phyloP scores from a whole-genome alignment of 2,797 vertebrate genomes.

The Galago senegalensis region DNA sequence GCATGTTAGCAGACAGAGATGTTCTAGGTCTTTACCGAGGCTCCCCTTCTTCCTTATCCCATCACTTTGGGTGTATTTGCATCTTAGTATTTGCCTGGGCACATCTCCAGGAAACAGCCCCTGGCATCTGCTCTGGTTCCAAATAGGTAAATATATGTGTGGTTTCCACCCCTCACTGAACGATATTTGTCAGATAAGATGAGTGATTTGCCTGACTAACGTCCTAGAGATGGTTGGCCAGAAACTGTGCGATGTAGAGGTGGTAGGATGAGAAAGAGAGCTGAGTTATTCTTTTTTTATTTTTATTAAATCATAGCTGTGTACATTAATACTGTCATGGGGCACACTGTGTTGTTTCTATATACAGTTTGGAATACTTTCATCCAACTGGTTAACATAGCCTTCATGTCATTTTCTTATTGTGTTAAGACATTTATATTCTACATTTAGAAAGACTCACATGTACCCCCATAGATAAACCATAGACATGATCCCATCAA shows the following conservation, averaged over 20 bases:
- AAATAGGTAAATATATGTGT: background rate
- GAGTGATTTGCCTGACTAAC: background rate
- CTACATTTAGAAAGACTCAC: too few relatives aligned
- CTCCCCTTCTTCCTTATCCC: background rate
- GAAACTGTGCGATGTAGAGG: background rate
- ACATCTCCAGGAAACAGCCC: background rate
- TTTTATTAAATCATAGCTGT: too few relatives aligned
- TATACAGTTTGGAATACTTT: too few relatives aligned
- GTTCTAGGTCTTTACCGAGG: background rate
- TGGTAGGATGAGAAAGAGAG: background rate
- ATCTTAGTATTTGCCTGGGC: background rate
- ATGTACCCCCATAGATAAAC: too few relatives aligned
- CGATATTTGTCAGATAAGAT: background rate
- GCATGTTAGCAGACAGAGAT: background rate
- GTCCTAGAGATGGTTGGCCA: background rate
- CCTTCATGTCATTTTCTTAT: too few relatives aligned
- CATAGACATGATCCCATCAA: too few relatives aligned
- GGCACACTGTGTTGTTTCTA: too few relatives aligned
- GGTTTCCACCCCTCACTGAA: background rate
- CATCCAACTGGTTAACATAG: too few relatives aligned
- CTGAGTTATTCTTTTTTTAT: background rate
- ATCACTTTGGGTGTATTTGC: background rate
- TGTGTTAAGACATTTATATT: too few relatives aligned
- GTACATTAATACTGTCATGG: too few relatives aligned
- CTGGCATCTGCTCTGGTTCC: background rate